Base-by-base conservation (phyloP, 2,797 vertebrate species). In the Helostoma temminkii region DNA sequence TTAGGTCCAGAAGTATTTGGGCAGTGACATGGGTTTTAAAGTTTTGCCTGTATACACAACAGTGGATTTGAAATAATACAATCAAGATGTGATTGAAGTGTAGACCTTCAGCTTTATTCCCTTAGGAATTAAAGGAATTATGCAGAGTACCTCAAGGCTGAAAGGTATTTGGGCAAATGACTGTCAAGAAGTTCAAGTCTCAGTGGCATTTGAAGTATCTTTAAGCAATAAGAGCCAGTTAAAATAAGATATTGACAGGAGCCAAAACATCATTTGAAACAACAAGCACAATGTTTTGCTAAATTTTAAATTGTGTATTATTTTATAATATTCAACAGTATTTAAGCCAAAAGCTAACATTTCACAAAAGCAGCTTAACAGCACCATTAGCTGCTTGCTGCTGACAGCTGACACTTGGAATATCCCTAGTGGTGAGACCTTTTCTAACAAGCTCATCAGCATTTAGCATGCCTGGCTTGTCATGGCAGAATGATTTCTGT, bases 401-500 rank as follows among this genome's bases (percentile, higher is more conserved):
- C 64, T 73, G 74, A 81, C 78, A 71, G 71, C 83, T 86, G 80
- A 82, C 83, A 84, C 79, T 81, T 82, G 30, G 59, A 69, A 65
- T 82, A 63, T 92, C 91, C 89, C 91, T 64, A 76, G 87, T 80
- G 93, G 82, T 59, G 85, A 89, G 90, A 93, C 91, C 92, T 93
- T 93, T 93, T 86, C 86, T 88, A 81, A 85, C 81, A 57, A 66
- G 84, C 89, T 88, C 91, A 92, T 92, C 85, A 89, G 89, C 84
- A 85, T 92, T 92, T 89, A 81, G 68, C 87, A 81, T 78, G 85
- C 77, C 72, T 63, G 64, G 79, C 86, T 66, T 73, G 87, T 82
- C 85, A 81, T 57, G 66, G 74, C 70, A 72, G 75, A 91, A 88
- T 84, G 80, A 88, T 87, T 90, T 84, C 80, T 85, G 84, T 83